Base-by-base conservation (phyloP, 2,797 vertebrate species). In the Xenopus petersii region DNA sequence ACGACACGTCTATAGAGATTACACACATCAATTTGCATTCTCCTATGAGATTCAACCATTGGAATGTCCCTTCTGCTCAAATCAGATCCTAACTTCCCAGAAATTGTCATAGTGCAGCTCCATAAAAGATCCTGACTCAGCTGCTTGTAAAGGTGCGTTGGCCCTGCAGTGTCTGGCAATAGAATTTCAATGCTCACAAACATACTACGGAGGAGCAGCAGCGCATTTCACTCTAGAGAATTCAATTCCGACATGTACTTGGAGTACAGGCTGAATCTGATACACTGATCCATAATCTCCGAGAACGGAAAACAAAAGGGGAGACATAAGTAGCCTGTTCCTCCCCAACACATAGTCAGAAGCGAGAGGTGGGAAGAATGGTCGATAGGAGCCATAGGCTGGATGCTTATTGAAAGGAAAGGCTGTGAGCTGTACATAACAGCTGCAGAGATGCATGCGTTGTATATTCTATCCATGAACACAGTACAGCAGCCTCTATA, bases 391-490 rank as follows among this genome's bases (percentile, higher is more conserved):
- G 61, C 70, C 63, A 64, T 67, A 64, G 56, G 70, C 64, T 30
- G 64, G 33, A 63, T 73, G 64, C 59, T 65, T 55, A 64, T 8
- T 67, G 69, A 65, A 71, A 66, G 60, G 54, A 55, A 66, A 67
- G 59, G 63, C 55, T 67, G 70, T 67, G 30, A 61, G 47, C 70
- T 58, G 47, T 46, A 67, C 48, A 67, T 47, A 21, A 71, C 10
- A 59, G 42, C 62, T 65, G 59, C 59, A 56, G 58, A 60, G 17
- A 60, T 24, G 48, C 55, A 67, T 64, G 56, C 59, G 60, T 77
- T 77, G 62, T 72, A 73, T 33, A 73, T 73, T 66, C 75, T 47
- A 66, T 16, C 64, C 58, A 68, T 66, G 70, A 71, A 73, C 56
- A 68, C 48, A 33, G 10, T 67, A 51, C 12, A 48, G 13, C 33